Evolutionary conservation across 2,797 vertebrate species (phyloP), one percentile per base, ranked within the genome.

Genomic region (Kryptolebias ocellatus): DNA sequence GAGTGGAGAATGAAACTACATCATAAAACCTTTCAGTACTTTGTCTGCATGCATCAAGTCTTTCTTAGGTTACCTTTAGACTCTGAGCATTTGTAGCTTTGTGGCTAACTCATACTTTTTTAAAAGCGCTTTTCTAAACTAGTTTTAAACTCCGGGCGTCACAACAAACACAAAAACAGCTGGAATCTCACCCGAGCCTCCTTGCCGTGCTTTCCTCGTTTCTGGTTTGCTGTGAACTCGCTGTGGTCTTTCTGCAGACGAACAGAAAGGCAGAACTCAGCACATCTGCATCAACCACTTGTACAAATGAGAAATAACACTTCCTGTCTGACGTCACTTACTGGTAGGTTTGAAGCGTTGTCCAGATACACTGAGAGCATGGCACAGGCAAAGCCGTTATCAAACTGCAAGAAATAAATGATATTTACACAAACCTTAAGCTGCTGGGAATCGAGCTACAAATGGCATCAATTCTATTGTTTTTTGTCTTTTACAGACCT

Each of bases 311-410:
- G 18, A 27, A 58, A 34, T 44, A 45, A 17, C 45, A n/a, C 9
- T 11, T 17, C 10, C 10, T 2, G 10, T 24, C 15, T 14, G 24
- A 37, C 1, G 10, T 5, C 49, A 95, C 96, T 96, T 77, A 99
- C 98, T 6, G 97, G 96, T 54, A 99, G 89, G 74, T 95, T 95
- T 61, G 95, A 95, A 45, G 96, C 97, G 0, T 78, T 92, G 76
- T 99, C 96, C 89, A 99, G 90, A 90, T 97, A 99, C 52, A 99
- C 94, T 4, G 96, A 77, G 0, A 98, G 92, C 94, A 99, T 94
- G 31, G 96, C 97, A 64, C 95, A 95, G 53, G 96, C 92, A n/a
- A 92, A 77, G 53, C 95, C 93, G 1, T 88, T 83, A 3, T 65
- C 42, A 20, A 93, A 92, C 98, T 99, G 79, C 1, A 80, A 76